These are phyloP conservation scores for Epinephelus malabaricus DNA, from an alignment of 2,797 vertebrate species.

Conservation along the genomic window DNA sequence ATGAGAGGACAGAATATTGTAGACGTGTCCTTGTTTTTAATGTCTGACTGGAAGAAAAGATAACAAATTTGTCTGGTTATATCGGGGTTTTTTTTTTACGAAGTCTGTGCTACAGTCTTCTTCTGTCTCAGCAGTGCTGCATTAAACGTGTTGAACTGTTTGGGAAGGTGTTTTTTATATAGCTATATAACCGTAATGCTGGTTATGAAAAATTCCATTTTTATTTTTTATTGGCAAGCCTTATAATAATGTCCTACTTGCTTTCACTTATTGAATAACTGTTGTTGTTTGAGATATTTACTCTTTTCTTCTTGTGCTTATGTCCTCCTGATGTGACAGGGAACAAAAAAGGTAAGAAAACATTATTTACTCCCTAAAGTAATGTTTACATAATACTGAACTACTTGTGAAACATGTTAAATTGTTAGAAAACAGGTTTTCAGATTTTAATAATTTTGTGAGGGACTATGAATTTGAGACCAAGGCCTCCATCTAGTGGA, in stretches of 20 bases:
- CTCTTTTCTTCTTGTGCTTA: conserved; percentile 70
- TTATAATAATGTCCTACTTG: not conserved
- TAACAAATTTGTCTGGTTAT: not conserved
- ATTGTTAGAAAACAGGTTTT: not conserved
- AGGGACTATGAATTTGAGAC: not conserved
- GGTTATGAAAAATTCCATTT: not conserved
- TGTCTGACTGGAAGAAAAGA: not conserved
- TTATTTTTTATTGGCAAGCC: not conserved
- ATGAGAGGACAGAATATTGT: not conserved
- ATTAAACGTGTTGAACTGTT: not conserved
- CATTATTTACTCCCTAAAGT: not conserved
- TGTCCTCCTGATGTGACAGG: conserved; percentile 86
- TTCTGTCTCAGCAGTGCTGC: not conserved
- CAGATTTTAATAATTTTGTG: not conserved
- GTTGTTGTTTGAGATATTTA: conserved; percentile 66
- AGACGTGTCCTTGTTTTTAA: not conserved
- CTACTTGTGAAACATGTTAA: not conserved
- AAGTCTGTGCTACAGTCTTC: not conserved
- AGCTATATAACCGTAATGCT: not conserved
- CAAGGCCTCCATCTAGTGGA: conserved; percentile 30
- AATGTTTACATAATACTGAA: not conserved
- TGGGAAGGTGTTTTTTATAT: not conserved
- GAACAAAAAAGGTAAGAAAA: conserved; percentile 95
- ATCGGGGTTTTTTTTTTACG: not conserved
- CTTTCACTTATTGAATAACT: conserved; percentile 17